phyloP scores from a whole-genome alignment of 2,888 invertebrate genomes.

The Thelaira solivaga region DNA sequence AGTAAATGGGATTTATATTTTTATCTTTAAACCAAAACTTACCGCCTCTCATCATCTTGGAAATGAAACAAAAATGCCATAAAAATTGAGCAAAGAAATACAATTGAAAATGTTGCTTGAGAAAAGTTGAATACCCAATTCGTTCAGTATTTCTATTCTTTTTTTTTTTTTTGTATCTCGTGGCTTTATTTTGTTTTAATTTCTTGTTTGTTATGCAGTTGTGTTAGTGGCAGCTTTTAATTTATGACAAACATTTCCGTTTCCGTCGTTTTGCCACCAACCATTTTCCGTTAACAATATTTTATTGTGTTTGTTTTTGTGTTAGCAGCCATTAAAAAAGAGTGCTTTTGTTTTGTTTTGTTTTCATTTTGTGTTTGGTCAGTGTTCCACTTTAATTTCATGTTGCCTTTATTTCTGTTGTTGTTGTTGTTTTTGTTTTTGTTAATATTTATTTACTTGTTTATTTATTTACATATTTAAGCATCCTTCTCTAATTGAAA shows the following conservation, averaged over 20 bases:
- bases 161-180: neutral
- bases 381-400: neutral
- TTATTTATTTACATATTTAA: too few species aligned
- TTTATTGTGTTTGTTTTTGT: constrained; percentile 14
- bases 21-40: too few species aligned
- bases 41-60: too few species aligned
- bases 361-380: neutral
- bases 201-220: neutral
- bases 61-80: too few species aligned
- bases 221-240: constrained; percentile 28
- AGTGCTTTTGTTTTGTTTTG: constrained; percentile 6
- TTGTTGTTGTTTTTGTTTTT: neutral
- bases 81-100: too few species aligned
- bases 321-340: constrained; percentile 24
- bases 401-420: neutral
- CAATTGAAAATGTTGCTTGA: neutral
- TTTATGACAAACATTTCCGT: constrained; percentile 44
- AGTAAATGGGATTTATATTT: too few species aligned
- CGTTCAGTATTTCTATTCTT: too few species aligned
- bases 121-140: too few species aligned
- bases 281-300: constrained; percentile 40
- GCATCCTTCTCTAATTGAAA: neutral
- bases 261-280: constrained; percentile 46
- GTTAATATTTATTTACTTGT: neutral
- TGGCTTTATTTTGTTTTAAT: neutral